Base-by-base conservation (phyloP, 2,113 vertebrate species). In the Geococcyx californianus region DNA sequence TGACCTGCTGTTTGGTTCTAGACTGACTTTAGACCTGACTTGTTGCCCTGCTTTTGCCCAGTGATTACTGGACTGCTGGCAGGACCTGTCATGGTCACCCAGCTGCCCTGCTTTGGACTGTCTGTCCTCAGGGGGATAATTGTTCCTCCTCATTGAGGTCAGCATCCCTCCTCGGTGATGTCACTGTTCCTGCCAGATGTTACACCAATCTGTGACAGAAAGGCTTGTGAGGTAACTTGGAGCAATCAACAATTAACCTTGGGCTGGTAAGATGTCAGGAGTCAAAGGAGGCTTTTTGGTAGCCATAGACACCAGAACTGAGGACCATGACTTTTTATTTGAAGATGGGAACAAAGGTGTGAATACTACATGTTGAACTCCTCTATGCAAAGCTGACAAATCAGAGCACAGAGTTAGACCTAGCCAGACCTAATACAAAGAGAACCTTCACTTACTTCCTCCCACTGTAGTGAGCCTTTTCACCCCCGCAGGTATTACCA, bases 231-330 rank as follows among this genome's bases (percentile, higher is more conserved):
- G 47, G 4, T 36, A 56, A 51, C 52, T 20, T 34, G 34, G 23
- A 72, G 29, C 20, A 10, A 47, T 33, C 49, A 73, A n/a, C 73
- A 89, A 33, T 62, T 47, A 52, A 28, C 18, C 26, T 20, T 15
- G 6, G 18, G 40, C 15, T 23, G 16, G 13, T 31, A 42, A 45
- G 0, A 0, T 16, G 13, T 33, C 3, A 3, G 40, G 51, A 67
- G 19, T 16, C 52, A 62, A 81, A 58, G 14, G 45, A 73, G 16
- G 21, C 9, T 84, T 51, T 58, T 20, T 36, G 18, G 72, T 26
- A 88, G 34, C 9, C 13, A 3, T 2, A 10, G 59, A 51, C 36
- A 54, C 31, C 31, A 80, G 64, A 62, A 15, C 34, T 58, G 63
- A 69, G 72, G 11, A 44, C 24, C 44, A 14, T 25, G 11, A 4